Conservation (phyloP, 2,797 vertebrate genomes). For the Pagetopsis macropterus region DNA sequence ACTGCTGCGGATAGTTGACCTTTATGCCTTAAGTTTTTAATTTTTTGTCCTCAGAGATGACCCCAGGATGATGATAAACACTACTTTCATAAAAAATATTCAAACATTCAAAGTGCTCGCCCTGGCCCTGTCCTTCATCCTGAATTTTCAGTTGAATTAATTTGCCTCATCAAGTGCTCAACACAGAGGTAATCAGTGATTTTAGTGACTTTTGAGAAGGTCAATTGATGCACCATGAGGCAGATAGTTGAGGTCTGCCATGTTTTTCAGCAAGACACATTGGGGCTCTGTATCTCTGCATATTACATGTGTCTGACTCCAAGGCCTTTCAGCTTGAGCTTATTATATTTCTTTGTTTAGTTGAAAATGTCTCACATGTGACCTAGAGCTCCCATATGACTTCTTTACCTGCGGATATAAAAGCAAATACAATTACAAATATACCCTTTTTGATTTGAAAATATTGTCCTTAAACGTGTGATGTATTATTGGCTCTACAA, state of each 20-base stretch:
- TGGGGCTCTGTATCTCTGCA: not conserved
- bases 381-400: not conserved
- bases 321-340: not conserved
- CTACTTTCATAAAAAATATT: conserved; percentile 17
- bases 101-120: not conserved
- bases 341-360: not conserved
- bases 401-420: not conserved
- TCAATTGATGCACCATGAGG: conserved; percentile 43
- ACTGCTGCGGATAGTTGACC: conserved; percentile 23
- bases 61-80: conserved; percentile 2
- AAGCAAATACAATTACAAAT: not conserved
- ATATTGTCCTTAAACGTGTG: not conserved
- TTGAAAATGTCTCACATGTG: not conserved
- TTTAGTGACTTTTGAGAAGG: conserved; percentile 56
- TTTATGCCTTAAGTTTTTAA: conserved; percentile 18
- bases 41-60: conserved; percentile 10
- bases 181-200: conserved; percentile 42
- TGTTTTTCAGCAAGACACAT: conserved; percentile 34
- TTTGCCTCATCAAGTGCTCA: conserved; percentile 43
- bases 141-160: conserved; percentile 45
- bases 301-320: conserved; percentile 3
- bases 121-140: conserved; percentile 26
- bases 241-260: conserved; percentile 33
- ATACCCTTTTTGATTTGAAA: not conserved
- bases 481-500: conserved; percentile 1